Percentiles rank a stretch among this genome's conserved stretches.
phyloP scores from a whole-genome alignment of 2,113 vertebrate genomes.

The Catharus fuscescens region DNA sequence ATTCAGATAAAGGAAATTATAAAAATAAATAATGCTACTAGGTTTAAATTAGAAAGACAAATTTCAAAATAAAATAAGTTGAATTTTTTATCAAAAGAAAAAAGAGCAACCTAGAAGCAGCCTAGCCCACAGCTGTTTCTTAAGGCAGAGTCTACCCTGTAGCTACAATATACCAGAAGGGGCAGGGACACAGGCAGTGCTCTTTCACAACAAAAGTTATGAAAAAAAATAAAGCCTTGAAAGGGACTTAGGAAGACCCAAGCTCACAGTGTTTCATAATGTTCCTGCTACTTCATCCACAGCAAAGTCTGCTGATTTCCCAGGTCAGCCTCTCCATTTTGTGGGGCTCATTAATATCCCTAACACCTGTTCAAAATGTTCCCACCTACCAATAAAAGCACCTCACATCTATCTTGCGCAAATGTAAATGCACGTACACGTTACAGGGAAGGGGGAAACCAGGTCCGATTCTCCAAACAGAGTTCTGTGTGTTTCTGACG shows the following conservation, averaged over 20 bases:
- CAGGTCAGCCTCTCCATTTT: background rate
- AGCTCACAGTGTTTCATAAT: background rate
- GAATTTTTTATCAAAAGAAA: slow-evolving; percentile 23
- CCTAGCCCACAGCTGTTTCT: background rate
- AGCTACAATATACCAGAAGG: background rate
- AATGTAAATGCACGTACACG: accelerated
- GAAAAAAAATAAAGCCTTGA: background rate
- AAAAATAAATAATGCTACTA: slow-evolving; percentile 39
- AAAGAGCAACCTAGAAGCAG: background rate
- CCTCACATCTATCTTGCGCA: background rate
- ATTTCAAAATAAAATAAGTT: slow-evolving; percentile 51
- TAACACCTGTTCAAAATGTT: background rate
- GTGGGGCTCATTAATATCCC: background rate
- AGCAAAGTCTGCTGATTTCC: background rate
- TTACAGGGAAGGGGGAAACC: background rate
- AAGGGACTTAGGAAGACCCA: background rate
- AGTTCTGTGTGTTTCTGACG: background rate
- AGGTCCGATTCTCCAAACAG: background rate
- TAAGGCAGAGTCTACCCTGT: background rate
- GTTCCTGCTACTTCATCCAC: background rate
- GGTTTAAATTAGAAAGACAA: slow-evolving; percentile 49
- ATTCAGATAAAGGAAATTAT: slow-evolving; percentile 73
- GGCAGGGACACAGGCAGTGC: background rate
- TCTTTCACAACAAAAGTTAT: background rate
- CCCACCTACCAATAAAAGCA: background rate